Evolutionary conservation across 2,888 invertebrate species (phyloP).

Genomic region (Pogonocherus hispidulus): DNA sequence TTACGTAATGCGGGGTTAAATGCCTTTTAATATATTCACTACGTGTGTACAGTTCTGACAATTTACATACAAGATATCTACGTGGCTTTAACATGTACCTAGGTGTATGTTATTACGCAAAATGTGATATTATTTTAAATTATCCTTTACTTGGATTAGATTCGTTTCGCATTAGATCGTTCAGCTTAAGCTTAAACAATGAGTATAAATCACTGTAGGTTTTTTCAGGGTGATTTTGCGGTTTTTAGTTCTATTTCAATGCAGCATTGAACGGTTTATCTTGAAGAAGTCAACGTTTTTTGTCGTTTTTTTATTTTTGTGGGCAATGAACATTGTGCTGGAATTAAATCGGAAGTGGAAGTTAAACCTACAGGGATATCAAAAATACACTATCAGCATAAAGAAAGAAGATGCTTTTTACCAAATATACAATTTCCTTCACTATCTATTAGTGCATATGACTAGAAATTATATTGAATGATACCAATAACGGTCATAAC

Average conservation of each 20-base stretch:
- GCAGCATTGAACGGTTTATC: constrained; percentile 6
- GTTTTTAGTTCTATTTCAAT: constrained; percentile 9
- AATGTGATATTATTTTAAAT: constrained; percentile 9
- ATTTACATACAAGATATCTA: constrained; percentile 29
- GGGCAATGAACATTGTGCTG: neutral
- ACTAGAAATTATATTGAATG: no score
- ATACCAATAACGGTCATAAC: no score
- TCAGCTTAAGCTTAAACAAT: constrained; percentile 10
- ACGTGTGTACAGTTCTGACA: constrained; percentile 6
- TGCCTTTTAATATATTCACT: constrained; percentile 24
- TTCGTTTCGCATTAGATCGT: constrained; percentile 20
- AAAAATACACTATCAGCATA: no score
- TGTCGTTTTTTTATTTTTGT: neutral
- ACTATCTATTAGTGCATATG: no score
- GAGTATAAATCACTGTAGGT: constrained; percentile 1
- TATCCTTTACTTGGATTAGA: constrained; percentile 20
- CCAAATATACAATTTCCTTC: no score
- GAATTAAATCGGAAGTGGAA: neutral
- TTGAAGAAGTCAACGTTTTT: neutral
- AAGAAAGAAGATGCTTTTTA: no score
- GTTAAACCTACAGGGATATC: no score
- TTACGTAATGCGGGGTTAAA: constrained; percentile 15
- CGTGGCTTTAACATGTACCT: neutral
- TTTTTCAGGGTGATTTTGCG: constrained; percentile 6
- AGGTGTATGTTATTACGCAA: constrained; percentile 10